Percentiles rank a stretch among this genome's conserved stretches.
Conservation (phyloP, 2,113 vertebrate genomes). For the Myiopsitta monachus region DNA sequence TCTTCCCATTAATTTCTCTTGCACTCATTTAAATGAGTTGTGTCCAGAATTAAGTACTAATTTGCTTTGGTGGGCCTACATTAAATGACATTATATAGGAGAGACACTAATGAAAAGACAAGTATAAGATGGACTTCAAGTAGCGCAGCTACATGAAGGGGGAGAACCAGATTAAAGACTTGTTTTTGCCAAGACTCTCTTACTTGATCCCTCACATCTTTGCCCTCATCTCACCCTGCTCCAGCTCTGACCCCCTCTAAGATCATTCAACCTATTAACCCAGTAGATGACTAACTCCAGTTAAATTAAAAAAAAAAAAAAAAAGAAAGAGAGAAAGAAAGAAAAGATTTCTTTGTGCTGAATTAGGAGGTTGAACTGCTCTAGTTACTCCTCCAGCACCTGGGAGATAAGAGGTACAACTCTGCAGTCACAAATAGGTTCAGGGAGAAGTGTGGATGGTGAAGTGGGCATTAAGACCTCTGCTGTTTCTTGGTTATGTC, state of each 20-base stretch:
- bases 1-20: not conserved
- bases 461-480: not conserved
- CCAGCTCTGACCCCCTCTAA: not conserved
- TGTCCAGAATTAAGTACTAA: not conserved
- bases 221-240: not conserved
- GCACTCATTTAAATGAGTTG: not conserved
- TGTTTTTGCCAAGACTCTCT: not conserved
- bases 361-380: not conserved
- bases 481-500: not conserved
- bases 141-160: not conserved
- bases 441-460: not conserved
- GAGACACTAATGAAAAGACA: not conserved
- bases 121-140: not conserved
- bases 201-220: not conserved
- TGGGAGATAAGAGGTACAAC: not conserved
- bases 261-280: slow-evolving; percentile 4
- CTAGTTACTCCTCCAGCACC: not conserved
- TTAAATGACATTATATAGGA: not conserved
- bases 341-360: not conserved
- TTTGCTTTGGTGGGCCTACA: not conserved
- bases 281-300: not conserved
- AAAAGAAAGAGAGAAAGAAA: too few species aligned
- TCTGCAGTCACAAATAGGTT: not conserved
- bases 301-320: not conserved
- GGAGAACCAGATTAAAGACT: not conserved